Conservation (phyloP, 2,797 vertebrate species). For the Peromyscus melanophrys region DNA sequence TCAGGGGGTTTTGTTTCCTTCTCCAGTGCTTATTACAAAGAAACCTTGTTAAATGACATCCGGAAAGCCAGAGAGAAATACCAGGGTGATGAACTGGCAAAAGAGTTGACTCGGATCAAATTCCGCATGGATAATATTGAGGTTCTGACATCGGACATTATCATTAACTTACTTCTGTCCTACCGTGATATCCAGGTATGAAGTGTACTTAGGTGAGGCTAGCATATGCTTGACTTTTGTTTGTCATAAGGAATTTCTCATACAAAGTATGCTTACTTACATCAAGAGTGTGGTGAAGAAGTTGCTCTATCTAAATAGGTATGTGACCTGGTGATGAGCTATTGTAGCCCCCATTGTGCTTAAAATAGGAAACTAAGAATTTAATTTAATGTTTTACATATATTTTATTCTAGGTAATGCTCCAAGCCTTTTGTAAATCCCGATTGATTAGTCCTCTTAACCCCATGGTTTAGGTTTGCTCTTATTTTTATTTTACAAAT, state of each 20-base stretch:
- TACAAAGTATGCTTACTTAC: background rate
- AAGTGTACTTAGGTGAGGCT: background rate
- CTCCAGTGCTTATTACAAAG: conserved; percentile 94
- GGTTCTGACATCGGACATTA: conserved; percentile 96
- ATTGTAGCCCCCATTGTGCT: background rate
- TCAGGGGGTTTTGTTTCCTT: conserved; percentile 62
- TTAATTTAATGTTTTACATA: background rate
- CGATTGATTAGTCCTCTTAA: conserved; percentile 33
- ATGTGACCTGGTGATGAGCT: background rate
- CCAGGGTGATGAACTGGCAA: conserved; percentile 96
- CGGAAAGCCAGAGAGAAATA: conserved; percentile 96
- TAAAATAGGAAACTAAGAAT: conserved; percentile 20
- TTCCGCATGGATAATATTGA: conserved; percentile 97
- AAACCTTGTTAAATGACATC: conserved; percentile 96
- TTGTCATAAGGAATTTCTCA: background rate
- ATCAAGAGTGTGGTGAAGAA: background rate
- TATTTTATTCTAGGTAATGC: background rate
- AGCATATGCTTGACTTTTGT: background rate
- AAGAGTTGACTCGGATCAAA: conserved; percentile 95
- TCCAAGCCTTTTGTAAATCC: conserved; percentile 36
- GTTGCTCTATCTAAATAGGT: background rate
- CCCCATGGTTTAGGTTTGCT: background rate
- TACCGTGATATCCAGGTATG: conserved; percentile 98
- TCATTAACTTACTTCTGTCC: conserved; percentile 97
- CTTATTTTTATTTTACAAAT: conserved; percentile 21